phyloP scores from a whole-genome alignment of 2,888 invertebrate genomes.

The Tenodera sinensis region DNA sequence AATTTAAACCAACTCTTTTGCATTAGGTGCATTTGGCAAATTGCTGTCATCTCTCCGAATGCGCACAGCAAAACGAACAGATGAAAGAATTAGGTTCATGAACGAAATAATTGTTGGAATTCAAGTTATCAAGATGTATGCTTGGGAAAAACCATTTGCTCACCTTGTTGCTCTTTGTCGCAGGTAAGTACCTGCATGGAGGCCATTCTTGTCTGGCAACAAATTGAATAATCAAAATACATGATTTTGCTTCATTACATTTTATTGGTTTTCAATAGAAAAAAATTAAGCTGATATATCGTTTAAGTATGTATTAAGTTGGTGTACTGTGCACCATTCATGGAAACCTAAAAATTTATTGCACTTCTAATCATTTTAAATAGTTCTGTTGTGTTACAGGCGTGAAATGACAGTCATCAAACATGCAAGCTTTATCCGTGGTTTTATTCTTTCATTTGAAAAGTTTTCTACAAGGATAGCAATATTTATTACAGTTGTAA shows the following conservation, averaged over 20 bases:
- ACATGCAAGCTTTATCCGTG: conserved; percentile 62
- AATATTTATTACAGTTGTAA: conserved; percentile 64
- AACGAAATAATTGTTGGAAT: conserved; percentile 92
- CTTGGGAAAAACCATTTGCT: conserved; percentile 78
- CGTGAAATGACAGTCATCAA: conserved; percentile 68
- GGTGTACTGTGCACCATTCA: too few relatives aligned
- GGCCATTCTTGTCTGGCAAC: too few relatives aligned
- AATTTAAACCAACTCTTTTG: conserved; percentile 21
- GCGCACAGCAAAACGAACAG: conserved; percentile 79
- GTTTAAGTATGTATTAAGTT: too few relatives aligned
- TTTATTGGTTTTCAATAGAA: too few relatives aligned
- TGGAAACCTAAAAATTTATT: background rate
- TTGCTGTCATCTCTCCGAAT: conserved; percentile 54
- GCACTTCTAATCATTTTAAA: background rate
- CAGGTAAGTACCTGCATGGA: conserved; percentile 50
- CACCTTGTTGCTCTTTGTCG: conserved; percentile 62
- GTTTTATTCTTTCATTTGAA: conserved; percentile 55
- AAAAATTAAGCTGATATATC: too few relatives aligned
- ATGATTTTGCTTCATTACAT: too few relatives aligned
- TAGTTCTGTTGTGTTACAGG: conserved; percentile 43
- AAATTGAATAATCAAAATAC: too few relatives aligned
- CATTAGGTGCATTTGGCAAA: conserved; percentile 18
- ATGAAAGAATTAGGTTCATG: conserved; percentile 88
- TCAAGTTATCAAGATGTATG: conserved; percentile 86
- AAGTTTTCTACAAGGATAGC: conserved; percentile 68